Base-by-base conservation (phyloP, 2,113 vertebrate species). In the Salvelinus sp. region DNA sequence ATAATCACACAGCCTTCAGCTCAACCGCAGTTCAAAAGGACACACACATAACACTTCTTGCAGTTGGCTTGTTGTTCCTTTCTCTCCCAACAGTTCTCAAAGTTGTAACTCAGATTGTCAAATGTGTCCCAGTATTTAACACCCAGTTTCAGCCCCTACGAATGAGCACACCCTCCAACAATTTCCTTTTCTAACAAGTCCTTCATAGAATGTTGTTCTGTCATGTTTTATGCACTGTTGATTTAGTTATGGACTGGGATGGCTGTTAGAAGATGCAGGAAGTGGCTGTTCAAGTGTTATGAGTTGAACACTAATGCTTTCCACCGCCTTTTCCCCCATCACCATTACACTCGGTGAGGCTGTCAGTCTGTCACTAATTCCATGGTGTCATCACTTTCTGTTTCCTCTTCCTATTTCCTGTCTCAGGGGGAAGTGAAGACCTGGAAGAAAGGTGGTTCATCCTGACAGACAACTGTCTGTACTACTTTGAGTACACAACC, bases 401-500 rank as follows among this genome's bases (percentile, higher is more conserved):
- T 85, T 64, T 84, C 71, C 79, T 85, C 60, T 85, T 69, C 67
- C 66, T 66, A 58, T 66, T 90, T 87, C 78, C 93, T 80, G 75
- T 60, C 60, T 74, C 80, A 93, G 92, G 91, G 5, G 92, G 92
- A 22, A 87, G 96, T 98, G 80, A 98, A 98, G 93, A 98, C 97
- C 0, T 98, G 97, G 97, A 97, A 97, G 82, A 88, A 0, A 92
- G 97, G 81, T 98, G 97, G 97, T 98, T 98, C 91, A 98, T 98
- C 77, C 92, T 98, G 84, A 98, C 97, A 0, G 97, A 98, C 91
- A 98, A 97, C 93, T 98, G 97, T 93, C 95, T 98, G 6, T 98
- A 97, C 92, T 97, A 97, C 94, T 98, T 98, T 3, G 97, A 98
- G 78, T 98, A 97, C 89, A 98, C 97, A 48, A 98, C 97, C 97